Evolutionary conservation across 2,797 vertebrate species (phyloP).

Genomic region (Sebastes diploproa): DNA sequence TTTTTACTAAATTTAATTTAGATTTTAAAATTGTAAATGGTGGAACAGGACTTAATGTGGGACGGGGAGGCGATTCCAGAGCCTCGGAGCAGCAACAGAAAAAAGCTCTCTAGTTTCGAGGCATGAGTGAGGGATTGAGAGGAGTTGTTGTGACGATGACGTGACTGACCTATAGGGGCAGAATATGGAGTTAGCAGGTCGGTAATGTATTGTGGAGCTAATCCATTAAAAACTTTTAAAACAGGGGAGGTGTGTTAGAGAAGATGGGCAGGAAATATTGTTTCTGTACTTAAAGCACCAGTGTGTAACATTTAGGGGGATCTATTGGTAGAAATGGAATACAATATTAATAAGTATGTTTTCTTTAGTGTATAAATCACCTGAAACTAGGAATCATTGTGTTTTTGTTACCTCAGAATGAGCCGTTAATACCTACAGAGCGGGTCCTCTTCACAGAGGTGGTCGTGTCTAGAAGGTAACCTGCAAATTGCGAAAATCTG

Average conservation of each 20-base stretch:
- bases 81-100: background rate
- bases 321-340: too few relatives aligned
- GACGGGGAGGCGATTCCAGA: background rate
- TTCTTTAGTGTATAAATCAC: too few relatives aligned
- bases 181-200: background rate
- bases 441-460: rapidly evolving
- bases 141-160: background rate
- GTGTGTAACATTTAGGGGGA: too few relatives aligned
- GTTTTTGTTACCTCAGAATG: too few relatives aligned
- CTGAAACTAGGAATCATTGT: too few relatives aligned
- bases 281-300: background rate
- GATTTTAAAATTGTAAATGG: background rate
- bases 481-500: too few relatives aligned
- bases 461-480: too few relatives aligned
- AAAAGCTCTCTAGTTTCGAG: background rate
- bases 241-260: background rate
- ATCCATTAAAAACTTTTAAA: background rate
- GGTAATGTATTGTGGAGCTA: background rate
- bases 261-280: background rate
- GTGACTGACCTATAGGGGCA: background rate
- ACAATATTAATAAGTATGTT: too few relatives aligned
- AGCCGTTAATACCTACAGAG: too few relatives aligned
- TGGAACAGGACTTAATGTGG: background rate
- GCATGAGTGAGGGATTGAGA: background rate
- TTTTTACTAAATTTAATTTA: too few relatives aligned